Evolutionary conservation across 2,797 vertebrate genomes (phyloP), one percentile per base, ranked within the genome.

Genomic region (Periparus ater): DNA sequence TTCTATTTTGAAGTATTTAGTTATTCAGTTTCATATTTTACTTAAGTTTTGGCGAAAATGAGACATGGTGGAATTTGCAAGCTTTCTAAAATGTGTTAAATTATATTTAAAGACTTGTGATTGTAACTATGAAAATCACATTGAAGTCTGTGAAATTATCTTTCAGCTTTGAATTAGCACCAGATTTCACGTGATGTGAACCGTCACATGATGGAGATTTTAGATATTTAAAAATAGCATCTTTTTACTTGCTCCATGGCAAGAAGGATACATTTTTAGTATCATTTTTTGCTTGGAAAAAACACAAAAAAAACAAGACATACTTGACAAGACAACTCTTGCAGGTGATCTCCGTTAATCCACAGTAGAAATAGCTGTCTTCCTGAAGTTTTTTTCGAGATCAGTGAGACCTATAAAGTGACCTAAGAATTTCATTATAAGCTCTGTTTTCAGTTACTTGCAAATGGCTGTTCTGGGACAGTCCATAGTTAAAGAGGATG

Each of bases 21-120:
- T n/a, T 74, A 48, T 80, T 83, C 20, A 21, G 18, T 85, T 92
- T 80, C 78, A 55, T 75, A 78, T 81, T 93, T 88, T 89, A 36
- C 44, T 89, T 44, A 67, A 67, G n/a, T 83, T 95, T 77, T 84
- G 57, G 20, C 50, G 83, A 62, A 89, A 67, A 93, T 70, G n/a
- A 84, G 65, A 53, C 32, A 47, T 74, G 57, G 48, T 18, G 88
- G 51, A 91, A 96, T 75, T 92, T 92, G 58, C 6, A 4, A 85
- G 75, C 76, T 91, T 96, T 95, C 61, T 89, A 82, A 93, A 84
- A 95, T 72, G 93, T 95, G 93, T 77, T 95, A 93, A 88, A 61
- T 92, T 83, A 61, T 89, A 88, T 95, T 95, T 96, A 88, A 96
- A 95, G 85, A 91, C 93, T 92, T 91, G 82, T 77, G 83, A 83